These are phyloP conservation scores for Punctoribates punctum DNA, from an alignment of 2,888 invertebrate species.

Conservation along the genomic window DNA sequence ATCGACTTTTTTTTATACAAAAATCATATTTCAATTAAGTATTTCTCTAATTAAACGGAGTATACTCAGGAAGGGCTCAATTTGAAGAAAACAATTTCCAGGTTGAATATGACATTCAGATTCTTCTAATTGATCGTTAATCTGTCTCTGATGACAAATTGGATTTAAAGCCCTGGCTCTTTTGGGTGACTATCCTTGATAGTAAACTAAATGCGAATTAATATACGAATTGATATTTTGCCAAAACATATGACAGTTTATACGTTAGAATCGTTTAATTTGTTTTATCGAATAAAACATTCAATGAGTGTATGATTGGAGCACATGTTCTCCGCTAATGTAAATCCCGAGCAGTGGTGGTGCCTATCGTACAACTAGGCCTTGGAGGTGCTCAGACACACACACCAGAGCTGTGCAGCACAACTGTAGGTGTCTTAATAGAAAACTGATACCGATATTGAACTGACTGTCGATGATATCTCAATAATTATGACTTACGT, in stretches of 20 bases:
- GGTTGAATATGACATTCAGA: too few species aligned
- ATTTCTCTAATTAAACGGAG: too few species aligned
- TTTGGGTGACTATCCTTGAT: too few species aligned
- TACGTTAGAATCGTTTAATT: slow-evolving; percentile 12
- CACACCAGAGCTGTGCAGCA: slow-evolving; percentile 1
- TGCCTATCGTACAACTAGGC: slow-evolving; percentile 28
- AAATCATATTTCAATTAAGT: too few species aligned
- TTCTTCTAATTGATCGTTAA: too few species aligned
- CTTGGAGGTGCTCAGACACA: slow-evolving; percentile 19
- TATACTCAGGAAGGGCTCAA: too few species aligned
- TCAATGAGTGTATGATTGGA: slow-evolving; percentile 16
- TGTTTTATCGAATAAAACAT: not conserved
- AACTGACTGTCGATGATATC: not conserved
- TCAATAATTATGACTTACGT: slow-evolving; percentile 20
- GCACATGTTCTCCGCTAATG: slow-evolving; percentile 25
- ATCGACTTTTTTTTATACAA: too few species aligned
- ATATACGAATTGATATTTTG: slow-evolving; percentile 8
- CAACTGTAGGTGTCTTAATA: slow-evolving; percentile 31
- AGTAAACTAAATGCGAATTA: not conserved
- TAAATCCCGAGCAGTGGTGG: not conserved
- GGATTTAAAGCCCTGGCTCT: too few species aligned
- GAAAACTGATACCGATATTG: slow-evolving; percentile 31
- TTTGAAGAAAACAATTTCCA: too few species aligned
- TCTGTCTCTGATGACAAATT: too few species aligned
- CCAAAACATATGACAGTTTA: slow-evolving; percentile 19